A percentile compares a stretch with the other conserved stretches of the same genome.
Evolutionary conservation across 2,888 invertebrate genomes (phyloP).

Genomic region (Thumatha senex): DNA sequence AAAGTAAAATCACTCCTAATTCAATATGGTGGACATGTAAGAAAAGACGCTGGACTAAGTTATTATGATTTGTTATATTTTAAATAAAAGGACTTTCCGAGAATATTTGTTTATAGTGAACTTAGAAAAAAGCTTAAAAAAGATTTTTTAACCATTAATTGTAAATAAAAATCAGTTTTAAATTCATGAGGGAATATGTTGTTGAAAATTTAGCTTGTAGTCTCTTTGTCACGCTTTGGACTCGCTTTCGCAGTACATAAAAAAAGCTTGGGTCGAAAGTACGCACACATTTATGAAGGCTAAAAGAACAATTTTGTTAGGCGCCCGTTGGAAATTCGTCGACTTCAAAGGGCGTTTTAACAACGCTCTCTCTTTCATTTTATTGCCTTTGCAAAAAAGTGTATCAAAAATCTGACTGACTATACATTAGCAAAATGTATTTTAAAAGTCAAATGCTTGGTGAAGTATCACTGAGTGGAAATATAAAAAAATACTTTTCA

Average conservation of each 20-base stretch:
- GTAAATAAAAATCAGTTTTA: too few relatives aligned
- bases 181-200: constrained; percentile 45
- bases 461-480: background rate
- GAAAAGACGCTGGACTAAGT: too few relatives aligned
- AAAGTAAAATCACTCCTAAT: too few relatives aligned
- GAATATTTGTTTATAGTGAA: too few relatives aligned
- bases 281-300: constrained; percentile 71
- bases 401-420: constrained; percentile 48
- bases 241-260: constrained; percentile 59
- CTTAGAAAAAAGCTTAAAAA: too few relatives aligned
- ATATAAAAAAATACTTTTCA: too few relatives aligned
- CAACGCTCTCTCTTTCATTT: constrained; percentile 67
- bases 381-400: constrained; percentile 65
- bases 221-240: constrained; percentile 67
- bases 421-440: constrained; percentile 30
- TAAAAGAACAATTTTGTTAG: constrained; percentile 80
- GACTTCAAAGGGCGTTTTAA: constrained; percentile 78
- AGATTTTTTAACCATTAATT: too few relatives aligned
- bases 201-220: constrained; percentile 51
- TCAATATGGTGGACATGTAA: too few relatives aligned
- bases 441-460: constrained; percentile 18
- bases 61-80: too few relatives aligned
- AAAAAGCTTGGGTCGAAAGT: constrained; percentile 59
- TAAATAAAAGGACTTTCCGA: too few relatives aligned
- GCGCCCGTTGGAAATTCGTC: constrained; percentile 72